Percentiles rank a stretch among this genome's conserved stretches.
Evolutionary conservation across 2,113 vertebrate species (phyloP).

Genomic region (Mola mola): DNA sequence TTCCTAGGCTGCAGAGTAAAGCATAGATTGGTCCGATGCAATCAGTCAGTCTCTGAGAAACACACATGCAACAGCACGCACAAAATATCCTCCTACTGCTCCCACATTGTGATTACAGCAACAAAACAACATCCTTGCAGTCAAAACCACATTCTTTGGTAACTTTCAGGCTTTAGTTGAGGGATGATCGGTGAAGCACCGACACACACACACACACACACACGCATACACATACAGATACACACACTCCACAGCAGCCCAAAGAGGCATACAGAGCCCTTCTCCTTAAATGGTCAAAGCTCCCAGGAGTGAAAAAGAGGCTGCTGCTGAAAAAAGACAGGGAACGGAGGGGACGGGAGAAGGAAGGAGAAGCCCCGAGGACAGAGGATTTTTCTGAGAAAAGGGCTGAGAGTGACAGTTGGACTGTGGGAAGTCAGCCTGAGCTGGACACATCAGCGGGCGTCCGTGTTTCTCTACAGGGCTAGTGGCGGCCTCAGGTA

Average conservation of each 20-base stretch:
- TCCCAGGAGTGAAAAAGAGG: slow-evolving; percentile 97
- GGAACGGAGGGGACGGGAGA: slow-evolving; percentile 78
- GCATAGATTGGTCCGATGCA: slow-evolving; percentile 19
- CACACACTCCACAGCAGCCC: slow-evolving; percentile 77
- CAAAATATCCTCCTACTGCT: slow-evolving; percentile 5
- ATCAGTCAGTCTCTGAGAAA: slow-evolving; percentile 37
- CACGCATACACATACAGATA: slow-evolving; percentile 48
- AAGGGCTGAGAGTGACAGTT: slow-evolving; percentile 78
- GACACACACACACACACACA: slow-evolving; percentile 35
- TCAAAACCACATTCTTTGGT: slow-evolving; percentile 26
- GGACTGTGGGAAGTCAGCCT: slow-evolving; percentile 75
- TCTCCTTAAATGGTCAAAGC: slow-evolving; percentile 99
- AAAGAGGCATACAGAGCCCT: slow-evolving; percentile 90
- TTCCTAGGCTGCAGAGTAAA: slow-evolving; percentile 51
- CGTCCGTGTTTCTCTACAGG: slow-evolving; percentile 37
- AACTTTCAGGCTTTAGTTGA: slow-evolving; percentile 44
- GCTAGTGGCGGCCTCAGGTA: slow-evolving; percentile 82
- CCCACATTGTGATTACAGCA: slow-evolving; percentile 29
- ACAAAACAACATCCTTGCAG: slow-evolving; percentile 23
- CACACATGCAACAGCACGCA: slow-evolving; percentile 8
- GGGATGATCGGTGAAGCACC: slow-evolving; percentile 53
- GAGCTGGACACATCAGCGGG: slow-evolving; percentile 34
- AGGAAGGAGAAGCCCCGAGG: slow-evolving; percentile 74
- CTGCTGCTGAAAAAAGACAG: slow-evolving; percentile 87
- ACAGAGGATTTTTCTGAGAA: slow-evolving; percentile 88